Evolutionary conservation across 2,888 invertebrate species (phyloP).

Genomic region (Choreutis nemorana): DNA sequence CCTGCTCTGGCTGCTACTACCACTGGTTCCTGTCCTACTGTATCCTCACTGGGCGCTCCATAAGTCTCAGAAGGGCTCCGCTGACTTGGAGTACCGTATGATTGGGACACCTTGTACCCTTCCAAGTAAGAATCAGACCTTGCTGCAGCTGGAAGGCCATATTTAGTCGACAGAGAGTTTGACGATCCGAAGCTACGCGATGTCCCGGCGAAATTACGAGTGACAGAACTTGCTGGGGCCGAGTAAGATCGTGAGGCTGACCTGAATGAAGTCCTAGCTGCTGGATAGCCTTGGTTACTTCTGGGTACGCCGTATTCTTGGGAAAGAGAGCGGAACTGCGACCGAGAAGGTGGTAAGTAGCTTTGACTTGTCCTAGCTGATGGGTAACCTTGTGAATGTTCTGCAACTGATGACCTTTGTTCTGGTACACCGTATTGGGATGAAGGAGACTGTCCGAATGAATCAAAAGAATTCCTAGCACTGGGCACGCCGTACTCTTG

Average conservation of each 20-base stretch:
- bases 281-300: slow-evolving; percentile 23
- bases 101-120: slow-evolving; percentile 24
- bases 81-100: slow-evolving; percentile 23
- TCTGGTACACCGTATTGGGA: slow-evolving; percentile 24
- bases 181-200: slow-evolving; percentile 19
- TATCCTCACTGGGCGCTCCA: slow-evolving; percentile 16
- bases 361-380: slow-evolving; percentile 4
- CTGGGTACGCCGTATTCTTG: slow-evolving; percentile 24
- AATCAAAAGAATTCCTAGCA: slow-evolving; percentile 5
- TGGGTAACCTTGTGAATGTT: slow-evolving; percentile 12
- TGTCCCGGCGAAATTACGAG: slow-evolving; percentile 9
- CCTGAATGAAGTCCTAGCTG: slow-evolving; percentile 23
- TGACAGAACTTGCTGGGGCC: slow-evolving; percentile 30
- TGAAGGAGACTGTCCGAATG: slow-evolving; percentile 21
- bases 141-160: slow-evolving; percentile 22
- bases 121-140: slow-evolving; percentile 22
- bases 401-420: slow-evolving; percentile 23
- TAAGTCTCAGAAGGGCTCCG: slow-evolving; percentile 26
- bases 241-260: slow-evolving; percentile 24
- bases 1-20: slow-evolving; percentile 34
- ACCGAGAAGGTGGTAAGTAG: slow-evolving; percentile 1
- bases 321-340: slow-evolving; percentile 13
- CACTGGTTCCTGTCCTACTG: slow-evolving; percentile 47
- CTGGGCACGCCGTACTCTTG: slow-evolving; percentile 15
- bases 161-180: slow-evolving; percentile 20